These are phyloP conservation scores for Monochamus alternatus DNA, from an alignment of 2,888 invertebrate species.

Conservation along the genomic window DNA sequence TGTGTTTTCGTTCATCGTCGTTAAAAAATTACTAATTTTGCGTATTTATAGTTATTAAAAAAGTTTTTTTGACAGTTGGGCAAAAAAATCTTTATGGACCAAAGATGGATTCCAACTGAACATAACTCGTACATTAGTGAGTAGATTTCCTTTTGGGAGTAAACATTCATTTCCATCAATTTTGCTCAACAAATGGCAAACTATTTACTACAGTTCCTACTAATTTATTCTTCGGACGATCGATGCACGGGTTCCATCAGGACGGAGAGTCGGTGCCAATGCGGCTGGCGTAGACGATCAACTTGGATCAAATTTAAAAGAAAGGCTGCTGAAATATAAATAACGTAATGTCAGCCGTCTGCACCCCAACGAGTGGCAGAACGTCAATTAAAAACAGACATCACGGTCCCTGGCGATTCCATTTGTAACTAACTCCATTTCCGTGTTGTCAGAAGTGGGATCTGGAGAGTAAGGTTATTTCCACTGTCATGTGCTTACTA, in stretches of 20 bases:
- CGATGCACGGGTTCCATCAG: not conserved
- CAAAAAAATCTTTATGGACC: too few relatives aligned
- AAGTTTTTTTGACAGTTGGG: too few relatives aligned
- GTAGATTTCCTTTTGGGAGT: too few relatives aligned
- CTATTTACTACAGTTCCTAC: not conserved
- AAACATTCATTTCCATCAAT: not conserved
- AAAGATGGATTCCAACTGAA: too few relatives aligned
- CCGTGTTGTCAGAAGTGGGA: not conserved
- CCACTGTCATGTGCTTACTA: too few relatives aligned
- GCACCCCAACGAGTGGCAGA: not conserved
- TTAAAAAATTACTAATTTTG: too few relatives aligned
- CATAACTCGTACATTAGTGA: too few relatives aligned
- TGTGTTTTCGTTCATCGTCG: too few relatives aligned
- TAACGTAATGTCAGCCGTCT: not conserved
- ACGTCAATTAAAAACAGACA: not conserved
- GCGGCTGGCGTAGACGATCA: not conserved
- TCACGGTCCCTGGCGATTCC: not conserved
- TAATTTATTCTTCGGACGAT: conserved; percentile 3
- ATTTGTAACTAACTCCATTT: not conserved
- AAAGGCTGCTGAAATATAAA: not conserved
- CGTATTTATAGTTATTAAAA: too few relatives aligned
- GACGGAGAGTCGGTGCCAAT: conserved; percentile 4
- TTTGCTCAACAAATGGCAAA: not conserved
- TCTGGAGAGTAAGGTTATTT: too few relatives aligned
- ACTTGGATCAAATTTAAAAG: not conserved